phyloP scores from a whole-genome alignment of 2,797 vertebrate species.

The Parauchenoglanis punctatus region DNA sequence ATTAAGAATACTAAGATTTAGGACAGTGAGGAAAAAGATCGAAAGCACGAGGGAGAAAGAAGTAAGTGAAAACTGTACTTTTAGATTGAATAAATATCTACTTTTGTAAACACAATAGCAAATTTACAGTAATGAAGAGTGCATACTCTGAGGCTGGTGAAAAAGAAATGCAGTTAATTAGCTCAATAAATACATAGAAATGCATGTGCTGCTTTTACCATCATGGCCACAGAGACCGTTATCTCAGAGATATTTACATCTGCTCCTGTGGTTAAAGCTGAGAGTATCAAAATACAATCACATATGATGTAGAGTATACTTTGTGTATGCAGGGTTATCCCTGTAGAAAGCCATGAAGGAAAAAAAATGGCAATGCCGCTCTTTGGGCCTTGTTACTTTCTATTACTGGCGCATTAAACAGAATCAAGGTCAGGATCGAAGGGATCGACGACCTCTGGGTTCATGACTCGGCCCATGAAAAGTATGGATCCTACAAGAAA shows the following conservation, averaged over 20 bases:
- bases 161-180: constrained; percentile 41
- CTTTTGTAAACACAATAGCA: constrained; percentile 66
- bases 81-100: constrained; percentile 65
- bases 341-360: constrained; percentile 74
- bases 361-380: constrained; percentile 63
- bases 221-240: constrained; percentile 24
- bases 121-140: constrained; percentile 68
- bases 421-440: constrained; percentile 88
- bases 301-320: constrained; percentile 67
- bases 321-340: constrained; percentile 56
- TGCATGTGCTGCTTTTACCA: constrained; percentile 36
- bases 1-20: constrained; percentile 9
- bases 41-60: neutral
- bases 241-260: constrained; percentile 68
- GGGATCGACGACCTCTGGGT: constrained; percentile 88
- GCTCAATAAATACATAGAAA: constrained; percentile 26
- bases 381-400: constrained; percentile 24
- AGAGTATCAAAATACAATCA: constrained; percentile 78
- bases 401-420: constrained; percentile 73
- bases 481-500: constrained; percentile 82
- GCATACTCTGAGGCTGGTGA: constrained; percentile 42
- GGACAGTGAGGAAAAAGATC: constrained; percentile 1
- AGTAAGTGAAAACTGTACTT: constrained; percentile 35
- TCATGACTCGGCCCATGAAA: constrained; percentile 97
- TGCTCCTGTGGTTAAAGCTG: constrained; percentile 72